Conservation (phyloP, 2,797 vertebrate genomes). For the Bradypodion pumilum region DNA sequence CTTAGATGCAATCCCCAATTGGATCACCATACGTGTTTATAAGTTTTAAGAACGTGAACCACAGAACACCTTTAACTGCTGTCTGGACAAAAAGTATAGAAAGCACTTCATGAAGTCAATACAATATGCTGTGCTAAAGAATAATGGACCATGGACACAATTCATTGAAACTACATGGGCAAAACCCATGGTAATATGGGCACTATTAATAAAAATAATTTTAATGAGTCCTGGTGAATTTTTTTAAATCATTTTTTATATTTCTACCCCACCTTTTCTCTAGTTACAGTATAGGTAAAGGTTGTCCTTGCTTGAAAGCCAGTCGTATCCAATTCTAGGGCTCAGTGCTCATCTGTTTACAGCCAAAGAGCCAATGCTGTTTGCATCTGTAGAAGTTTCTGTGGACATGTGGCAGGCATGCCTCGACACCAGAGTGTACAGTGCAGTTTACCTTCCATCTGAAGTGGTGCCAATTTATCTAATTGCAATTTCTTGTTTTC, state of each 20-base stretch:
- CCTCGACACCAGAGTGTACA: too few relatives aligned
- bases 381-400: too few relatives aligned
- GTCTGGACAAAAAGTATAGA: constrained; percentile 20
- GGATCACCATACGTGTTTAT: constrained; percentile 31
- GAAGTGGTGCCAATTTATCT: too few relatives aligned
- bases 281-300: too few relatives aligned
- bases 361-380: too few relatives aligned
- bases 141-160: constrained; percentile 33
- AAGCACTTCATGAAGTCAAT: constrained; percentile 14
- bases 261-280: not conserved
- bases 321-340: too few relatives aligned
- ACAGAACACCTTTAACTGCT: constrained; percentile 34
- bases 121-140: constrained; percentile 13
- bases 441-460: too few relatives aligned
- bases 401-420: too few relatives aligned
- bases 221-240: not conserved
- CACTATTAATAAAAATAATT: not conserved
- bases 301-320: too few relatives aligned
- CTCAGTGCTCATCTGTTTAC: too few relatives aligned
- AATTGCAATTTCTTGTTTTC: too few relatives aligned
- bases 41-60: constrained; percentile 41
- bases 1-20: too few relatives aligned
- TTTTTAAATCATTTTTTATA: not conserved
- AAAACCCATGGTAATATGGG: not conserved
- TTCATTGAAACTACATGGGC: not conserved